These are phyloP conservation scores for Nomia melanderi DNA, from an alignment of 1,140 invertebrate genomes.

Conservation along the genomic window DNA sequence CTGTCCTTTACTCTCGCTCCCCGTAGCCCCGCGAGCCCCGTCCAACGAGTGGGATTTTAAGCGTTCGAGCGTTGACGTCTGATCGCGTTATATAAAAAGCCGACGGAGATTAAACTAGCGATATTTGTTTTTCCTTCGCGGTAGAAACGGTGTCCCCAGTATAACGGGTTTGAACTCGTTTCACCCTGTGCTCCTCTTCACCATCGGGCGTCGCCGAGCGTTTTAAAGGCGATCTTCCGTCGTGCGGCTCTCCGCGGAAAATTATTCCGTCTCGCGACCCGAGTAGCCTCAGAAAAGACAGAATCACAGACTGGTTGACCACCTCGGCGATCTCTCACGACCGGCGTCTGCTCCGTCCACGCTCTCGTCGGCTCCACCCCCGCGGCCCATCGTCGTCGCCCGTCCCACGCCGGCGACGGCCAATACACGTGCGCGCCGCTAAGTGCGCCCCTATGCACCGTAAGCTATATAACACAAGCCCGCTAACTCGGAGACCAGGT, in stretches of 20 bases:
- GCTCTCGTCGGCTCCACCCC: slow-evolving; percentile 58
- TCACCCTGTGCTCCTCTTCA: not conserved
- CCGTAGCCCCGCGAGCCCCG: not conserved
- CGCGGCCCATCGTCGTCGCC: slow-evolving; percentile 23
- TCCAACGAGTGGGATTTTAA: slow-evolving; percentile 17
- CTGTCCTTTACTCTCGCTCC: not conserved
- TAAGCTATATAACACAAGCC: slow-evolving; percentile 47
- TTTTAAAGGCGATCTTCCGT: too few relatives aligned
- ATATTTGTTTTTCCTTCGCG: slow-evolving; percentile 3
- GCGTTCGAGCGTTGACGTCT: slow-evolving; percentile 35
- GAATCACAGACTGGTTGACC: slow-evolving; percentile 64
- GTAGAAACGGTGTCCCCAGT: not conserved
- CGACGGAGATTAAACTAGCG: slow-evolving; percentile 16
- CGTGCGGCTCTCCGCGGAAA: too few relatives aligned
- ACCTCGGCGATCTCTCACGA: slow-evolving; percentile 66
- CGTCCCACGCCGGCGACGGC: slow-evolving; percentile 16
- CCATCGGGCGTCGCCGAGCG: too few relatives aligned
- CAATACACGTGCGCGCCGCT: slow-evolving; percentile 28
- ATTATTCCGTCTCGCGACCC: too few relatives aligned
- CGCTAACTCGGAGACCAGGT: slow-evolving; percentile 45
- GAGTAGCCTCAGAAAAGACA: slow-evolving; percentile 27
- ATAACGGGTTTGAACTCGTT: not conserved
- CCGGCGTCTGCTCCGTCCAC: slow-evolving; percentile 58
- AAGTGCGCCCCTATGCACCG: slow-evolving; percentile 48
- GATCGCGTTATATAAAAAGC: slow-evolving; percentile 27